Percentiles rank a stretch among this genome's conserved stretches.
Evolutionary conservation across 2,797 vertebrate genomes (phyloP).

Genomic region (Manis crassicaudata): DNA sequence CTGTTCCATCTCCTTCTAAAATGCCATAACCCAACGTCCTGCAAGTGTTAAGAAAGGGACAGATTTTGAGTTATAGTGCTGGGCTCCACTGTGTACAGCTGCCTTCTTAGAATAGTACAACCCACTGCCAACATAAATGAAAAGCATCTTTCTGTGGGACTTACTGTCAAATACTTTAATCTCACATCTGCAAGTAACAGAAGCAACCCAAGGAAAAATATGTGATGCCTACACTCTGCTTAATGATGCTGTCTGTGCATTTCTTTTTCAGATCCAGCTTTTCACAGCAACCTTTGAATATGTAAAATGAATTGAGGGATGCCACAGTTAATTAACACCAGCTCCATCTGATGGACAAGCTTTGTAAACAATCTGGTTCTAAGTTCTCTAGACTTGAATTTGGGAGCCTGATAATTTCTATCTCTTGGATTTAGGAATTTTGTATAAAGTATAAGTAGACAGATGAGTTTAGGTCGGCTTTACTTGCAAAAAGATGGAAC

Average conservation of each 20-base stretch:
- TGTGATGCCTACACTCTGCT: slow-evolving; percentile 32
- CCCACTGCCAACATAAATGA: slow-evolving; percentile 72
- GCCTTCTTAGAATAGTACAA: slow-evolving; percentile 58
- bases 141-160: slow-evolving; percentile 68
- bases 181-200: slow-evolving; percentile 72
- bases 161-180: slow-evolving; percentile 73
- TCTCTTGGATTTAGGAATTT: slow-evolving; percentile 46
- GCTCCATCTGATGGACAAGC: slow-evolving; percentile 44
- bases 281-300: slow-evolving; percentile 61
- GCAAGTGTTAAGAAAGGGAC: slow-evolving; percentile 8
- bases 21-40: slow-evolving; percentile 1
- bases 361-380: slow-evolving; percentile 63
- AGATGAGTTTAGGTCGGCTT: slow-evolving; percentile 45
- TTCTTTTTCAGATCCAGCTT: slow-evolving; percentile 59
- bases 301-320: slow-evolving; percentile 52
- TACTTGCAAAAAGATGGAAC: slow-evolving; percentile 60
- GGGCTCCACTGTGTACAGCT: slow-evolving; percentile 54
- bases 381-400: slow-evolving; percentile 64
- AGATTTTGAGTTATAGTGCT: slow-evolving; percentile 54
- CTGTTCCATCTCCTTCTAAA: slow-evolving; percentile 51
- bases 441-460: slow-evolving; percentile 61
- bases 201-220: slow-evolving; percentile 65
- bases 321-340: slow-evolving; percentile 69
- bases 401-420: slow-evolving; percentile 53
- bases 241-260: slow-evolving; percentile 41